phyloP scores from a whole-genome alignment of 2,113 vertebrate species.

The Isurus oxyrinchus region DNA sequence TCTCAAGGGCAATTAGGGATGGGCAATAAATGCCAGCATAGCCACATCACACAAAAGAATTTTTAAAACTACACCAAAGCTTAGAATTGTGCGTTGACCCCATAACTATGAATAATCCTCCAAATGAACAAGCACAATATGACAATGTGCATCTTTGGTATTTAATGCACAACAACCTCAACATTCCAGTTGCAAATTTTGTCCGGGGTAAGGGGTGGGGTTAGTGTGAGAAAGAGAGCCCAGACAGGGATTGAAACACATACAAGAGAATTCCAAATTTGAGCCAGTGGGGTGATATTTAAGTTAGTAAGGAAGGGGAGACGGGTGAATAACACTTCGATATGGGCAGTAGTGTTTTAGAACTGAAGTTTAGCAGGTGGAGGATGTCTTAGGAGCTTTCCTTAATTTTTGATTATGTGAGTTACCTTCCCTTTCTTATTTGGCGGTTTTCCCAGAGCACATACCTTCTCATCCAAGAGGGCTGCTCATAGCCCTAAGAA shows the following conservation, averaged over 20 bases:
- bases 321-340: not conserved
- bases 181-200: not conserved
- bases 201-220: not conserved
- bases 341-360: not conserved
- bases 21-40: no score
- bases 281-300: no score
- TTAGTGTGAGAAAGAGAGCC: not conserved
- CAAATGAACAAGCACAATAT: not conserved
- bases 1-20: no score
- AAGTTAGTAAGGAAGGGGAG: not conserved
- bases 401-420: not conserved
- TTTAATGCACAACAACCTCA: not conserved
- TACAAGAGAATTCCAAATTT: no score
- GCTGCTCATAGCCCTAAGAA: not conserved
- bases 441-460: not conserved
- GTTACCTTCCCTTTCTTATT: not conserved
- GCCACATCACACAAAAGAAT: no score
- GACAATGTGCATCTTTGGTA: not conserved
- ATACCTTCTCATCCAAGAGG: not conserved
- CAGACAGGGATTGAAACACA: not conserved
- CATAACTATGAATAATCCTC: not conserved
- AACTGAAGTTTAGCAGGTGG: not conserved
- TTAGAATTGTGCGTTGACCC: no score
- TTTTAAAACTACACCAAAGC: no score
- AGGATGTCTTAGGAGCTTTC: not conserved